Evolutionary conservation across 2,888 invertebrate species (phyloP), one percentile per base, ranked within the genome.

Genomic region (Miltochrista miniata): DNA sequence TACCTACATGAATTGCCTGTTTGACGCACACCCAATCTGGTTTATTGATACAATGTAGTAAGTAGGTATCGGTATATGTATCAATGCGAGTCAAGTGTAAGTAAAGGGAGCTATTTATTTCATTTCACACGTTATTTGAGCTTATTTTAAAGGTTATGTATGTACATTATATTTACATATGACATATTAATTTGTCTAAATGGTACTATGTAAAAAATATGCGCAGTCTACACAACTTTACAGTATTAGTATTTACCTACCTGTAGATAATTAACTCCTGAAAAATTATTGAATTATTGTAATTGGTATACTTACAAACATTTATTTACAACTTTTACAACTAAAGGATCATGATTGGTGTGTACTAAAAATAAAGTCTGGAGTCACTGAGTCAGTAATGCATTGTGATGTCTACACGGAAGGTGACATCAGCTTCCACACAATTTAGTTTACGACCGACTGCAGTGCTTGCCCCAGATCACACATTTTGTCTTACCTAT

Each of bases 401-500:
- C 59, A 50, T 56, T 24, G 18, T 4, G 18, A 13, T 48, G 49
- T 63, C 52, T 56, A 51, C 36, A 51, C 56, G 55, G 55, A 57
- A 60, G 65, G 53, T 59, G 50, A 62, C 54, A 54, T 57, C 54
- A 54, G 43, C 68, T 55, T 56, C 54, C 53, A 53, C 49, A 51
- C 61, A 56, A 54, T 49, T 48, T 46, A 54, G 56, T 72, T 74
- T 71, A 75, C 56, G 69, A 68, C 52, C 64, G 48, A 61, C 64
- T 72, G 64, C 66, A 72, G 58, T 52, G 48, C 66, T 61, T 65
- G 70, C 64, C 64, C 76, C 64, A 71, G 61, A 73, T 74, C 54
- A 51, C 31, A 35, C 58, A 56, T 61, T 61, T 58, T 64, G 65
- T 54, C 54, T 61, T 60, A 61, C 61, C 61, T 54, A 64, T 65